Conservation (phyloP, 2,113 vertebrate species). For the Mobula birostris region DNA sequence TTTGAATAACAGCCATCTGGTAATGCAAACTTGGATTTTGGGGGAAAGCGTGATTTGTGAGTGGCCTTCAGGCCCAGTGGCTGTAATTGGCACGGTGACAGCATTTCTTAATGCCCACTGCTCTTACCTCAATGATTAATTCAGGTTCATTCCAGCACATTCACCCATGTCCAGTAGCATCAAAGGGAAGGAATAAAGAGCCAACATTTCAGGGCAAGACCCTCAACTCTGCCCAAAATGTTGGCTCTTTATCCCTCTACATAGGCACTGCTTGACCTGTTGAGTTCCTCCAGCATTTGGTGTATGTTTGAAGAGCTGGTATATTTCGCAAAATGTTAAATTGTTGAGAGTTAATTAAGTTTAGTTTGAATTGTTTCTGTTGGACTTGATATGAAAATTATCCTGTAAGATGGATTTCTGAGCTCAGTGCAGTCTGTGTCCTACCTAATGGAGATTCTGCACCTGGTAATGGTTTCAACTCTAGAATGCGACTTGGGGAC, state of each 20-base stretch:
- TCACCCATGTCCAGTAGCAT: no score
- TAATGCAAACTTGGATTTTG: neutral
- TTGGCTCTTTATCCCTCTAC: no score
- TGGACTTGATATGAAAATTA: neutral
- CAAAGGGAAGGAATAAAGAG: no score
- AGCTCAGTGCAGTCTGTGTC: neutral
- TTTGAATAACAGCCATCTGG: neutral
- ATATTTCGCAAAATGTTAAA: no score
- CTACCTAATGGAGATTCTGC: neutral
- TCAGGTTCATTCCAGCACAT: neutral
- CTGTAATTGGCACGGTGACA: neutral
- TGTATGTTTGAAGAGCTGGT: neutral
- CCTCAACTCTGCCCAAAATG: no score
- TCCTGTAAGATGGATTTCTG: neutral
- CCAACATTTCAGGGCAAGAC: no score
- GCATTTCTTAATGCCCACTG: neutral
- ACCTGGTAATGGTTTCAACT: neutral
- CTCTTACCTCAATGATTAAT: neutral
- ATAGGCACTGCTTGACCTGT: no score
- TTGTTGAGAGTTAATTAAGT: neutral
- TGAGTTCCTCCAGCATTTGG: no score
- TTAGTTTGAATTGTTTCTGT: neutral
- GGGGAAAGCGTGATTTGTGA: neutral
- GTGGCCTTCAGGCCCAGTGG: neutral
- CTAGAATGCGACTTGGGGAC: neutral